These are phyloP conservation scores for Pissodes strobi DNA, from an alignment of 1,140 invertebrate species.

Conservation along the genomic window DNA sequence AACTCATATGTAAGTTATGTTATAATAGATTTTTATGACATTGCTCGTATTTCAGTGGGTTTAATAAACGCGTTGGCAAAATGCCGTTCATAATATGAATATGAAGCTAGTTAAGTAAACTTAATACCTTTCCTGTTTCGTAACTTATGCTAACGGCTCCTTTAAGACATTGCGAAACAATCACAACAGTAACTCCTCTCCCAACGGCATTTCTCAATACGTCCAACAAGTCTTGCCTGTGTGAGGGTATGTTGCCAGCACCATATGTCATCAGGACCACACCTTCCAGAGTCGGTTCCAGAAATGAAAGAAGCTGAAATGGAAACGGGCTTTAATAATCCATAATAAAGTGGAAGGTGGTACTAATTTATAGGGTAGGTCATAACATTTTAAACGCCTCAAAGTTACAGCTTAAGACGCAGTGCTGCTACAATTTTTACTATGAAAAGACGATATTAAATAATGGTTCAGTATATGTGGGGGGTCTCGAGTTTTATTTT, in stretches of 20 bases:
- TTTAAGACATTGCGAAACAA: constrained; percentile 87
- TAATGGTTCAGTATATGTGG: not conserved
- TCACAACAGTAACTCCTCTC: constrained; percentile 87
- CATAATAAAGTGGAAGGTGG: not conserved
- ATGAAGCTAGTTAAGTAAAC: constrained; percentile 47
- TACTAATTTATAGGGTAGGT: not conserved
- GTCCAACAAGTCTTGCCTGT: constrained; percentile 77
- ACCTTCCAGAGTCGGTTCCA: constrained; percentile 75
- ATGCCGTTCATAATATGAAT: constrained; percentile 67
- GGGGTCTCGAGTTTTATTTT: too few relatives aligned
- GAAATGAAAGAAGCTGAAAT: constrained; percentile 70
- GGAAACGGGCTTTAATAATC: not conserved
- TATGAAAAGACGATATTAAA: too few relatives aligned
- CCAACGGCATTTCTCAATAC: constrained; percentile 74
- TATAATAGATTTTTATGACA: too few relatives aligned
- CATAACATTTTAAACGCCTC: too few relatives aligned
- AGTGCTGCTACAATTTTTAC: too few relatives aligned
- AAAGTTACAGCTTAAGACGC: too few relatives aligned
- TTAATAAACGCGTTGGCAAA: not conserved
- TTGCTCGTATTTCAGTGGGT: not conserved
- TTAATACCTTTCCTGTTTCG: constrained; percentile 81
- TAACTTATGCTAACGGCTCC: constrained; percentile 80
- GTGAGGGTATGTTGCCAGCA: constrained; percentile 87
- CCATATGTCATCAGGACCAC: constrained; percentile 95
- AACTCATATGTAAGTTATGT: too few relatives aligned